Percentiles rank a stretch among this genome's conserved stretches.
Conservation (phyloP, 1,140 invertebrate species). For the Drosophila elegans region DNA sequence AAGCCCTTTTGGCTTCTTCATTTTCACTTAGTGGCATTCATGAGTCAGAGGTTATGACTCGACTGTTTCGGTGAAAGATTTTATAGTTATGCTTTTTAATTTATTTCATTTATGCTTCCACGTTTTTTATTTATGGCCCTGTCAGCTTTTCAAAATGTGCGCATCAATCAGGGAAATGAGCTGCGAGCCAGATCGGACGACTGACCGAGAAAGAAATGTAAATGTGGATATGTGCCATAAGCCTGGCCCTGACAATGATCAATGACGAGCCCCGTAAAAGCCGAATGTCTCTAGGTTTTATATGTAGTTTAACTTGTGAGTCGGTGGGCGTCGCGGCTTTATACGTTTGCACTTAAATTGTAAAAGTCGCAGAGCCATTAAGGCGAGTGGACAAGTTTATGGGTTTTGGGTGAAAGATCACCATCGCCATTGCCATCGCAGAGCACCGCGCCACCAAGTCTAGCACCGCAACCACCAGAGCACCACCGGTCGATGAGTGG, state of each 20-base stretch:
- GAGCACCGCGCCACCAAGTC: slow-evolving; percentile 70
- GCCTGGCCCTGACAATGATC: slow-evolving; percentile 71
- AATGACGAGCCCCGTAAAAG: slow-evolving; percentile 49
- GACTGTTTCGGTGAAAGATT: slow-evolving; percentile 68
- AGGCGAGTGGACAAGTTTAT: slow-evolving; percentile 58
- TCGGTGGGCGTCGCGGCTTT: slow-evolving; percentile 57
- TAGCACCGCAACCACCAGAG: slow-evolving; percentile 34
- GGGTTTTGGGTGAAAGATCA: slow-evolving; percentile 68
- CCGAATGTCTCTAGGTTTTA: slow-evolving; percentile 5
- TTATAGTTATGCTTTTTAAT: slow-evolving; percentile 76
- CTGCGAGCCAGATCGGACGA: slow-evolving; percentile 60
- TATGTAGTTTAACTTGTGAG: slow-evolving; percentile 26
- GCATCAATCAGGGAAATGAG: slow-evolving; percentile 81
- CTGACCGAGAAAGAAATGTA: slow-evolving; percentile 73
- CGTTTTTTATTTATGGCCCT: slow-evolving; percentile 67
- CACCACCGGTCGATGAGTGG: slow-evolving; percentile 32
- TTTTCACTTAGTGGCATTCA: slow-evolving; percentile 16
- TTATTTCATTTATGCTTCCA: slow-evolving; percentile 69
- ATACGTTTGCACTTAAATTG: slow-evolving; percentile 52
- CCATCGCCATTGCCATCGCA: slow-evolving; percentile 44
- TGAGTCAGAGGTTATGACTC: slow-evolving; percentile 49
- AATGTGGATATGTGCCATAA: slow-evolving; percentile 59
- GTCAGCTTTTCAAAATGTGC: slow-evolving; percentile 71
- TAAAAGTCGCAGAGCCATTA: slow-evolving; percentile 63
- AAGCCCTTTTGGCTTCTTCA: not conserved